phyloP scores from a whole-genome alignment of 1,140 invertebrate species.

The Whitmania pigra region DNA sequence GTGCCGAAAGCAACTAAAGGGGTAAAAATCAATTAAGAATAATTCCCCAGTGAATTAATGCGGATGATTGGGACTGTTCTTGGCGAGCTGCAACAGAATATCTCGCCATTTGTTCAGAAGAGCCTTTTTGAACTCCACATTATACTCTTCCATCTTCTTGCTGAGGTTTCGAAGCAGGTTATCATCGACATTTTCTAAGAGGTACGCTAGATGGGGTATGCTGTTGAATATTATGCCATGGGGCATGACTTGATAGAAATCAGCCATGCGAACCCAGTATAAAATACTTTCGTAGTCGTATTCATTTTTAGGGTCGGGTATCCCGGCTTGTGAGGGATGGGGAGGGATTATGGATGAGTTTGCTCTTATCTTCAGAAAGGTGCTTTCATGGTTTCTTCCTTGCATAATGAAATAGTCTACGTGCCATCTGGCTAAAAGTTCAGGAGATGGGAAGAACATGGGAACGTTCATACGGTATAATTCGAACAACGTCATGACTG shows the following conservation, averaged over 20 bases:
- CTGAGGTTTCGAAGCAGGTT: background rate
- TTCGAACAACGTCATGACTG: conserved; percentile 21
- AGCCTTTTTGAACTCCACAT: background rate
- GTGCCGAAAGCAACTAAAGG: too few species aligned
- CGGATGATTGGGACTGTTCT: conserved; percentile 11
- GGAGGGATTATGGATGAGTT: conserved; percentile 8
- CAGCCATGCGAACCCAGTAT: conserved; percentile 8
- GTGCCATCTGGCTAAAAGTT: conserved; percentile 22
- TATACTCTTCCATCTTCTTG: conserved; percentile 8
- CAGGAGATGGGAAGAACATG: conserved; percentile 24
- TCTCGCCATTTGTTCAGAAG: conserved; percentile 1
- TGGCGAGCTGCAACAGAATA: conserved; percentile 1
- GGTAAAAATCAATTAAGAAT: too few species aligned
- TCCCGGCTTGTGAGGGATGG: conserved; percentile 9
- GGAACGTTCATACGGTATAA: conserved; percentile 24
- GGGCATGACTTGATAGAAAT: conserved; percentile 17
- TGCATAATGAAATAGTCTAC: conserved; percentile 14
- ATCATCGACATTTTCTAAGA: background rate
- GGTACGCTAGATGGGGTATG: conserved; percentile 9
- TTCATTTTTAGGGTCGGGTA: conserved; percentile 24
- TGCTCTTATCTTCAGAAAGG: background rate
- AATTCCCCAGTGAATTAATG: too few species aligned
- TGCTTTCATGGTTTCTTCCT: conserved; percentile 10
- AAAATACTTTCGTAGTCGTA: conserved; percentile 5
- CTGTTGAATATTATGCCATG: conserved; percentile 2